phyloP scores from a whole-genome alignment of 2,113 vertebrate genomes.

The Phalacrocorax aristotelis region DNA sequence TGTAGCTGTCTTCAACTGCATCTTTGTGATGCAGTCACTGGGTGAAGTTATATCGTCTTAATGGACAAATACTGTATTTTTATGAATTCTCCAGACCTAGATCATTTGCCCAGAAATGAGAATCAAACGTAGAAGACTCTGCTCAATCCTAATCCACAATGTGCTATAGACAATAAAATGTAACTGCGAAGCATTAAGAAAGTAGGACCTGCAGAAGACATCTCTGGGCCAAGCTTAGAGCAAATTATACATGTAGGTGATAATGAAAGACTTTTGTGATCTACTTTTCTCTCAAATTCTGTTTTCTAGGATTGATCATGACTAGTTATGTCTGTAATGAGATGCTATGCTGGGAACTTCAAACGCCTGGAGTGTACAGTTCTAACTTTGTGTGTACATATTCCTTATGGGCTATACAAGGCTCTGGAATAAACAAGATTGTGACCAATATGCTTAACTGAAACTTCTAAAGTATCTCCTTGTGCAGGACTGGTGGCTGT shows the following conservation, averaged over 20 bases:
- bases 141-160: neutral
- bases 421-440: conserved; percentile 73
- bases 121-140: neutral
- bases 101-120: neutral
- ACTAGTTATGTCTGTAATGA: neutral
- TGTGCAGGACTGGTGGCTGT: conserved; percentile 84
- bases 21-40: neutral
- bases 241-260: neutral
- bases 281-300: neutral
- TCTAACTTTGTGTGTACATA: neutral
- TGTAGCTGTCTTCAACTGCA: neutral
- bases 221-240: neutral
- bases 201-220: neutral
- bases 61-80: neutral
- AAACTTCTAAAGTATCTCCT: conserved; percentile 80
- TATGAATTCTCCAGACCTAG: neutral
- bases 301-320: neutral
- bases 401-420: conserved; percentile 67
- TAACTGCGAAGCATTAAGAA: neutral
- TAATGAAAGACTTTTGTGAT: neutral
- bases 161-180: neutral
- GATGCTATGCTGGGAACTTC: neutral
- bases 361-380: neutral
- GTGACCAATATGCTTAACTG: conserved; percentile 81
- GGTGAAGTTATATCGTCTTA: neutral